Evolutionary conservation across 2,113 vertebrate genomes (phyloP), one percentile per base, ranked within the genome.

Genomic region (Fregata magnificens): DNA sequence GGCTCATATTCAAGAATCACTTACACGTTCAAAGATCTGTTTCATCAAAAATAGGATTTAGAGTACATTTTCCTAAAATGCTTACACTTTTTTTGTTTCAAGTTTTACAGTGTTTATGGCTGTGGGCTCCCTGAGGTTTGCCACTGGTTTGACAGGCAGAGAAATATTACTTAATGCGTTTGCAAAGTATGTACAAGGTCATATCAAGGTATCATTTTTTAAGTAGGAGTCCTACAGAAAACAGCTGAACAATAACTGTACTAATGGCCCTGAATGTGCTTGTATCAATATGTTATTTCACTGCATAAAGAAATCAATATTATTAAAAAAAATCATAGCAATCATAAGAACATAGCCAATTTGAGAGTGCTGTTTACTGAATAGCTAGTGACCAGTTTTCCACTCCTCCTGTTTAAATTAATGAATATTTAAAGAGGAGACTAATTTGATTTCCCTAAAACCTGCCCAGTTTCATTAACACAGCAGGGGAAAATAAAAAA

Each of bases 391-490:
- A 88, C 67, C 72, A 95, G 56, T 92, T 96, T 93, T 90, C 82
- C 67, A 53, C 76, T 77, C 55, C 29, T 90, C 63, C 76, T 81
- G 16, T 88, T 88, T 86, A 95, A 93, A 95, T 94, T 93, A 94
- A 90, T 92, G 88, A 92, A 90, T 97, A 86, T 90, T 94, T 96
- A 74, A 97, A 81, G 67, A 87, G 45, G 25, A 83, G n/a, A 86
- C 82, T 97, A 95, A 95, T 93, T 93, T 59, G 79, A 93, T 95
- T 97, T 96, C 69, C 63, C 79, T 86, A 63, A 91, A 93, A 91
- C 72, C 55, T 86, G 63, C 76, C 79, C 31, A 3, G 40, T 67
- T 94, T 94, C 90, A 90, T 97, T 96, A 95, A 67, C 85, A 47
- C 76, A 83, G 88, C 26, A 22, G 90, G 72, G 34, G 38, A 34